phyloP scores from a whole-genome alignment of 2,888 invertebrate genomes.

The Machimus atricapillus region DNA sequence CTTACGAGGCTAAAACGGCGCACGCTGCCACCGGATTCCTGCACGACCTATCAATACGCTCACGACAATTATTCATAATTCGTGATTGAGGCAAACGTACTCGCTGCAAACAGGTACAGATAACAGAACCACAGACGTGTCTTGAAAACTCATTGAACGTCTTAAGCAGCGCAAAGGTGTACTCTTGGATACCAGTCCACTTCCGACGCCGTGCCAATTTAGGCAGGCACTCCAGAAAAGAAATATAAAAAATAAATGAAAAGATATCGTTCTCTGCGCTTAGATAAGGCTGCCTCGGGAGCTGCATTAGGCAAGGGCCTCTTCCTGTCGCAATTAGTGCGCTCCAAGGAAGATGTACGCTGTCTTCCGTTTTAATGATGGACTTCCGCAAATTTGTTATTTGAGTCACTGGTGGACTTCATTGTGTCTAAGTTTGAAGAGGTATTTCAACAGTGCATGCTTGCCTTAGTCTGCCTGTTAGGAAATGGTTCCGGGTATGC shows the following conservation, averaged over 20 bases:
- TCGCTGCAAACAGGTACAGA: not conserved
- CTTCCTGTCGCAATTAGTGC: conserved; percentile 1
- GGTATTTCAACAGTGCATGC: not conserved
- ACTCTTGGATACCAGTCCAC: not conserved
- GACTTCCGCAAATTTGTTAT: not conserved
- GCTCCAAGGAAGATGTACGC: not conserved
- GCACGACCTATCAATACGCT: conserved; percentile 6
- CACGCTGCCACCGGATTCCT: not conserved
- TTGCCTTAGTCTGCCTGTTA: not conserved
- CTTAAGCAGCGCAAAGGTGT: not conserved
- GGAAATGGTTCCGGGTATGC: not conserved
- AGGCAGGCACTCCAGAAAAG: not conserved
- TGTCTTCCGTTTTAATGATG: not conserved
- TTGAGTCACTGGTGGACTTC: not conserved
- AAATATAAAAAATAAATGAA: not conserved
- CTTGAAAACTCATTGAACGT: not conserved
- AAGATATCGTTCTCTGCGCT: not conserved
- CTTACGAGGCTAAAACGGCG: not conserved
- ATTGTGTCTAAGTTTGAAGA: not conserved
- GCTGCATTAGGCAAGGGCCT: not conserved
- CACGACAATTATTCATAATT: conserved; percentile 16
- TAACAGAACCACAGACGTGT: not conserved
- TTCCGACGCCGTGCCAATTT: not conserved
- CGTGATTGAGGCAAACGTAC: conserved; percentile 3
- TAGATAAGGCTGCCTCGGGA: not conserved